Evolutionary conservation across 2,888 invertebrate genomes (phyloP), one percentile per base, ranked within the genome.

Genomic region (Acleris literana): DNA sequence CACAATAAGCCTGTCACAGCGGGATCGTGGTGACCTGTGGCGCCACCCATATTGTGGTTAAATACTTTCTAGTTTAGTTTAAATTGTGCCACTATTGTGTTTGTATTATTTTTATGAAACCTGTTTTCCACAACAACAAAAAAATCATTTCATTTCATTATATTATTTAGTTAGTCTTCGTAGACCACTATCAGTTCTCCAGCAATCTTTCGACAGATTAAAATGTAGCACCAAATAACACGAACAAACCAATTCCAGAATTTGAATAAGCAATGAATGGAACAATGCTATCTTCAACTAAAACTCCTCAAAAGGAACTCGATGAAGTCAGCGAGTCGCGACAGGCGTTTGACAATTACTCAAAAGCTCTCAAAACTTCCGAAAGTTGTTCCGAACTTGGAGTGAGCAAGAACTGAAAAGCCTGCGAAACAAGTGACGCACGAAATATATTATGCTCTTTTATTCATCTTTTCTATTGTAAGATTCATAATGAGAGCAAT

Each of bases 341-440:
- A 46, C 44, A 44, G 44, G n/a, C 62, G 62, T 62, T 62, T 62
- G 62, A 62, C 62, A 62, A 62, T 62, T 48, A 55, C 54, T 54
- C 33, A 55, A 57, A 33, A 48, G 61, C 61, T 62, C 46, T 48
- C 61, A 46, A 55, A 54, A 62, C 46, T 62, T 62, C 29, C 58
- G 29, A 6, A 61, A 62, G 43, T 60, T 60, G 60, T 60, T 60
- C 25, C 22, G 4, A 60, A 60, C 60, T 60, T 52, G 44, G n/a
- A 60, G 44, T 57, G 57, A 57, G 43, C 57, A 57, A 46, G 57
- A 44, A 51, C 46, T 62, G 54, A 55, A 55, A 62, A 55, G 25
- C n/a, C 57, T n/a, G 44, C 25, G 1, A 17, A 46, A 59, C n/a
- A 59, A 51, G 22, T 20, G 18, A 17, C 54, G 44, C 17, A 22